A percentile compares a stretch with the other conserved stretches of the same genome.
Evolutionary conservation across 2,888 invertebrate genomes (phyloP).

Genomic region (Clepsis dumicolana): DNA sequence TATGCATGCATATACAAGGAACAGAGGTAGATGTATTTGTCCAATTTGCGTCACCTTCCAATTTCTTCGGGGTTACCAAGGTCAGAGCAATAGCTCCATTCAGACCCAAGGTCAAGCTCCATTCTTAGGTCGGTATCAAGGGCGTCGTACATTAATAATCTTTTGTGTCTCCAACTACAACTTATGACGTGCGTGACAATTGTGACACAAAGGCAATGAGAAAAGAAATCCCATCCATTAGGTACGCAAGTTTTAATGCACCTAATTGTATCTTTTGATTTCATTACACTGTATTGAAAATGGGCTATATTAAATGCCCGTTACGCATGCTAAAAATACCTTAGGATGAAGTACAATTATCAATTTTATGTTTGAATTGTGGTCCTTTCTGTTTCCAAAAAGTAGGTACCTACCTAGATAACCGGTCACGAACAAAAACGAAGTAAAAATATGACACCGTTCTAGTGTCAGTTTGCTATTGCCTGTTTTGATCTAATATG

Average conservation of each 20-base stretch:
- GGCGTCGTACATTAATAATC: conserved; percentile 18
- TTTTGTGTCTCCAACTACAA: conserved; percentile 17
- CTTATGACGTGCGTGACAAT: conserved; percentile 19
- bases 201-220: conserved; percentile 4
- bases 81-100: conserved; percentile 14
- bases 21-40: not conserved
- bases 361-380: too few relatives aligned
- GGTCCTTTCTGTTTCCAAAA: too few relatives aligned
- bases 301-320: too few relatives aligned
- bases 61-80: conserved; percentile 18
- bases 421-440: too few relatives aligned
- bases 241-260: conserved; percentile 2
- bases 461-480: too few relatives aligned
- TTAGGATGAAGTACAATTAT: too few relatives aligned
- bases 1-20: not conserved
- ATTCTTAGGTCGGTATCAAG: conserved; percentile 8
- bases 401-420: too few relatives aligned
- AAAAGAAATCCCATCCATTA: not conserved
- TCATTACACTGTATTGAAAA: too few relatives aligned
- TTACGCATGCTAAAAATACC: too few relatives aligned
- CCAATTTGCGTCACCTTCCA: conserved; percentile 4
- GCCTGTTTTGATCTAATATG: too few relatives aligned
- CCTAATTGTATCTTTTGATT: too few relatives aligned
- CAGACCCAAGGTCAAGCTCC: conserved; percentile 11
- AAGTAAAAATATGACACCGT: too few relatives aligned